Base-by-base conservation (phyloP, 64 coral and sea anemone species). In the Catalaphyllia jardinei region DNA sequence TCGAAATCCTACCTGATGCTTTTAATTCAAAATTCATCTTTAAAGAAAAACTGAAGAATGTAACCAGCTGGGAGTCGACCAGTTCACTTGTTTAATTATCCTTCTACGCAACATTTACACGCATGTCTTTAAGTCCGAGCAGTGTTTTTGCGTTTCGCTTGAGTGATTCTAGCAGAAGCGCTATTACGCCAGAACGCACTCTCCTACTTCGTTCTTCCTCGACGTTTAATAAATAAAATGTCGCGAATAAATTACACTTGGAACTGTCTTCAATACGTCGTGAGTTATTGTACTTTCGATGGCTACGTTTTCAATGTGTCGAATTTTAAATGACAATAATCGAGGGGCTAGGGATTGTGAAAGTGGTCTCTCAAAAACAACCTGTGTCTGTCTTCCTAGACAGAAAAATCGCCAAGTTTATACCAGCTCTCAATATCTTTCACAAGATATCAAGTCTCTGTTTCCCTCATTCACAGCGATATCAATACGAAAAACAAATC, bases 401-500 rank as follows among this genome's bases (percentile, higher is more conserved):
- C 11, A 25, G 22, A 24, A 10, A 69, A 69, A 69, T 69, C n/a
- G 65, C 65, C 22, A 69, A 69, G n/a, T 11, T 69, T 67, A 67
- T 67, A 69, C 65, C n/a, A 69, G 22, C 8, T 69, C 25, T 25
- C 65, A 69, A 69, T 69, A 69, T 27, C 22, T 69, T 24, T 77
- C 49, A 12, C 39, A 77, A 24, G 1, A 8, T n/a, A n/a, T 77
- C n/a, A 77, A 12, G 39, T 51, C 33, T 22, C 19, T 5, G 33
- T 77, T 77, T 77, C 16, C 35, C 16, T 18, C 17, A 77, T 49
- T 77, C 74, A 77, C 49, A 0, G 35, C 39, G 35, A 6, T 49
- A 49, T 77, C 74, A 69, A n/a, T 29, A 69, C 65, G 4, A 69
- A 69, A 69, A 69, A n/a, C 65, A 69, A 39, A 85, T 85, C 9